phyloP scores from a whole-genome alignment of 92 coral and sea anemone species.

The Porites rus region DNA sequence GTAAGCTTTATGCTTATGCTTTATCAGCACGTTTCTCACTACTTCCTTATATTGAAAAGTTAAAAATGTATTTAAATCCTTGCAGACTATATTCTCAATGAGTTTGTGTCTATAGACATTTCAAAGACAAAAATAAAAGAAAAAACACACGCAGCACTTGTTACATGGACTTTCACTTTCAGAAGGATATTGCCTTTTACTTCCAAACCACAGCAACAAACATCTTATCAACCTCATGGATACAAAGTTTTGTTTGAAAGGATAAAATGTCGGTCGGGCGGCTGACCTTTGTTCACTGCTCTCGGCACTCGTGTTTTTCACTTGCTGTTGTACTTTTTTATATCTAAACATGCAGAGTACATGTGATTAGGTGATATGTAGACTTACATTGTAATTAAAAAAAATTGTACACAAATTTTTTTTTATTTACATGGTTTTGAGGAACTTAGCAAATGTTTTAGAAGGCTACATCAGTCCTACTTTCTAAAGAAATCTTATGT shows the following conservation, averaged over 20 bases:
- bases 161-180: too few relatives aligned
- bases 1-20: background rate
- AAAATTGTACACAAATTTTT: background rate
- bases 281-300: background rate
- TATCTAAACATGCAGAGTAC: background rate
- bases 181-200: too few relatives aligned
- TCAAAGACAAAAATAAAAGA: background rate
- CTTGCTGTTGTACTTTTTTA: too few relatives aligned
- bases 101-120: background rate
- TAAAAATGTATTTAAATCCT: too few relatives aligned
- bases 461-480: too few relatives aligned
- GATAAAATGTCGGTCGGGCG: background rate
- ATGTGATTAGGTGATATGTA: background rate
- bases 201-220: too few relatives aligned
- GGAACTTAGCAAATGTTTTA: too few relatives aligned
- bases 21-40: background rate
- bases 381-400: background rate
- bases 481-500: too few relatives aligned
- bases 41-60: background rate
- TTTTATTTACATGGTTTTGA: too few relatives aligned
- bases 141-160: too few relatives aligned
- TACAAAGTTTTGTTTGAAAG: background rate
- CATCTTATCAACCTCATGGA: background rate
- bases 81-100: too few relatives aligned
- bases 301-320: background rate